Evolutionary conservation across 2,797 vertebrate genomes (phyloP).

Genomic region (Hephaestus fuliginosus): DNA sequence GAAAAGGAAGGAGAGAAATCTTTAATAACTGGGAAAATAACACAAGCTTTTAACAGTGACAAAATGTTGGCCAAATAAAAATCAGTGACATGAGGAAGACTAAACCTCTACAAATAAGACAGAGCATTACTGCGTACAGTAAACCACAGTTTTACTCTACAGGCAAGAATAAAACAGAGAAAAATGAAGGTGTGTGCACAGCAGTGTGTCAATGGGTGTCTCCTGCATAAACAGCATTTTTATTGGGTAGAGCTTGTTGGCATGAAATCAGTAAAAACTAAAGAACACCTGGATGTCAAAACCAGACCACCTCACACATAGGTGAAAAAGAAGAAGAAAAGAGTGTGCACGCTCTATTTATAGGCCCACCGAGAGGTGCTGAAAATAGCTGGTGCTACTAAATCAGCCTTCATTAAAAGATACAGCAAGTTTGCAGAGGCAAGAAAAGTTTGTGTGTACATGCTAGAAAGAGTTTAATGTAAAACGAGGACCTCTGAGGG

Average conservation of each 20-base stretch:
- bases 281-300: slow-evolving; percentile 62
- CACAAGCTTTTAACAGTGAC: not conserved
- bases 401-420: slow-evolving; percentile 52
- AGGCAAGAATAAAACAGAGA: not conserved
- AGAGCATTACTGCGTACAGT: not conserved
- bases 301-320: slow-evolving; percentile 54
- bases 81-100: not conserved
- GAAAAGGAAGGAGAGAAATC: slow-evolving; percentile 10
- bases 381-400: slow-evolving; percentile 65
- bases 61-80: not conserved
- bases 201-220: not conserved
- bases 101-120: not conserved
- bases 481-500: not conserved
- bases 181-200: not conserved
- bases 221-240: slow-evolving; percentile 13
- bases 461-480: slow-evolving; percentile 11
- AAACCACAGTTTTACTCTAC: not conserved
- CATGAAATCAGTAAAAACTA: slow-evolving; percentile 32
- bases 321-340: slow-evolving; percentile 40
- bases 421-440: slow-evolving; percentile 38
- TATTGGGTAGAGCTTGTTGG: not conserved
- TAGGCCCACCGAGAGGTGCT: slow-evolving; percentile 69
- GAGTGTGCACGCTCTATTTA: slow-evolving; percentile 60
- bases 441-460: slow-evolving; percentile 22
- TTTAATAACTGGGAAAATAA: slow-evolving; percentile 5